phyloP scores from a whole-genome alignment of 2,113 vertebrate species.

The Sakesphorus luctuosus region DNA sequence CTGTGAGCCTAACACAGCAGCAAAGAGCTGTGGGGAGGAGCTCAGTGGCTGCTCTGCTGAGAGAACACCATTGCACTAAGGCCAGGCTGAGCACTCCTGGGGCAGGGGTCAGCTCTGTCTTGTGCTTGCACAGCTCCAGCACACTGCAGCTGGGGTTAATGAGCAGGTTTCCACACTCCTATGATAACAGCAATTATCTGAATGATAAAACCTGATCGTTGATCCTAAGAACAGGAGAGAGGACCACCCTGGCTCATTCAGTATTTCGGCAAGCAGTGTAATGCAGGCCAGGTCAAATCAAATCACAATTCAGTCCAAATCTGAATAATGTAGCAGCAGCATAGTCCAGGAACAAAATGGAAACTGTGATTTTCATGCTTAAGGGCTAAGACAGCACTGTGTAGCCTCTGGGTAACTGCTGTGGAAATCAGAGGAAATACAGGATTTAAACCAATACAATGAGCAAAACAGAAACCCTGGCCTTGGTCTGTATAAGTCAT shows the following conservation, averaged over 20 bases:
- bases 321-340: not conserved
- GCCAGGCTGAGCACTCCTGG: not conserved
- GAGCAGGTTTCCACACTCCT: not conserved
- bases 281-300: not conserved
- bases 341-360: not conserved
- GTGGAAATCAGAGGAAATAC: slow-evolving; percentile 5
- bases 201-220: not conserved
- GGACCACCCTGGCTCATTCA: not conserved
- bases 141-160: not conserved
- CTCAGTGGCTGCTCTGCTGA: not conserved
- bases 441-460: slow-evolving; percentile 30
- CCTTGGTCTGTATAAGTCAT: slow-evolving; percentile 25
- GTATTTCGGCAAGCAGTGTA: not conserved
- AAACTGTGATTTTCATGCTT: not conserved
- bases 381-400: not conserved
- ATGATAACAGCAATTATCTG: not conserved
- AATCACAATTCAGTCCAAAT: not conserved
- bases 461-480: slow-evolving; percentile 25
- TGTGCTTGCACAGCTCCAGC: not conserved
- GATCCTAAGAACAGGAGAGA: not conserved
- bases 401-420: not conserved
- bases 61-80: fast-evolving
- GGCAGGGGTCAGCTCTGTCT: not conserved
- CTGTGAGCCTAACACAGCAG: not conserved
- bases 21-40: not conserved